These are phyloP conservation scores for Phalacrocorax pelagicus DNA, from an alignment of 2,113 vertebrate species.

Conservation along the genomic window DNA sequence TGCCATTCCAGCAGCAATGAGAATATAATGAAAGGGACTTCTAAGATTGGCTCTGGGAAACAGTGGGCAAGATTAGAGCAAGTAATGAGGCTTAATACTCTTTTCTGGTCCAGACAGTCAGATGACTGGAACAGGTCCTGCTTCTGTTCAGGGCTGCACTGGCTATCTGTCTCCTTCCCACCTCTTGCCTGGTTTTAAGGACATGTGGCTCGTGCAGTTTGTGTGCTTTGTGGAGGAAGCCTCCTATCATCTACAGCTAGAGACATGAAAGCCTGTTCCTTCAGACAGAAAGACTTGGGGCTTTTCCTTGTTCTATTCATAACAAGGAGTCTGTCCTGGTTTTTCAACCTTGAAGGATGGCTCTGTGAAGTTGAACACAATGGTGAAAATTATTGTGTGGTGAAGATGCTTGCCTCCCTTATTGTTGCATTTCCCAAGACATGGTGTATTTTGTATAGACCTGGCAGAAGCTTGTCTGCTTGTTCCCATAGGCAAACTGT, in stretches of 20 bases:
- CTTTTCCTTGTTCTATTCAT: conserved; percentile 30
- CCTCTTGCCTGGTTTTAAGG: background rate
- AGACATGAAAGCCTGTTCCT: background rate
- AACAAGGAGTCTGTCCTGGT: background rate
- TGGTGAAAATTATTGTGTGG: background rate
- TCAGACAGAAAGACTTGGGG: conserved; percentile 13
- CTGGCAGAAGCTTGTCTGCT: background rate
- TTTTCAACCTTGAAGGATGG: background rate
- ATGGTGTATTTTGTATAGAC: background rate
- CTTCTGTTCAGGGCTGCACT: background rate
- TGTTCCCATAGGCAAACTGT: background rate
- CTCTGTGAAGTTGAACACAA: background rate
- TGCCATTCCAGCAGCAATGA: background rate
- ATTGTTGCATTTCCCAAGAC: background rate
- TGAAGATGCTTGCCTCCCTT: background rate
- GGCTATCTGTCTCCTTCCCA: background rate
- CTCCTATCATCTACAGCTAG: background rate
- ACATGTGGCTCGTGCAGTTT: background rate
- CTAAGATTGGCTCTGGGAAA: background rate
- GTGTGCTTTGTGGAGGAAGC: background rate
- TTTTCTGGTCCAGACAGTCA: background rate
- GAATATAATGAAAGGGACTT: background rate
- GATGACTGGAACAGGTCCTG: background rate
- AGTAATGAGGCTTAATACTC: background rate
- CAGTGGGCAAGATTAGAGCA: background rate